Percentiles rank a stretch among this genome's conserved stretches.
Evolutionary conservation across 2,888 invertebrate species (phyloP).

Genomic region (Ophion costatus): DNA sequence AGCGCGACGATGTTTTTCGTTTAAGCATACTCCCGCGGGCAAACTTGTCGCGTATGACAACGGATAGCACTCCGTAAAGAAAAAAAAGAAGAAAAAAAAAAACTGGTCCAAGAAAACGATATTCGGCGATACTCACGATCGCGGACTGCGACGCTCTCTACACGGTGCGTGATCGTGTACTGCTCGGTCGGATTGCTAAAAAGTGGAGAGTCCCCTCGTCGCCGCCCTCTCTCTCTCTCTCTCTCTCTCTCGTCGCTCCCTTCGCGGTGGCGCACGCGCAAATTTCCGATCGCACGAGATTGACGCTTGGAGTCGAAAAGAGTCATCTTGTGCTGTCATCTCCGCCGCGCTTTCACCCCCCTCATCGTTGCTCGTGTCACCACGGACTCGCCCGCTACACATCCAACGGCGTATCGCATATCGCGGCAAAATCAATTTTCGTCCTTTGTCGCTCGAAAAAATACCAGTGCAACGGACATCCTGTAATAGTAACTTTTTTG

Average conservation of each 20-base stretch:
- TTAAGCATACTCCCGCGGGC: too few relatives aligned
- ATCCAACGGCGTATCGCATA: neutral
- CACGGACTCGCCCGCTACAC: neutral
- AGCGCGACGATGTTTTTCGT: too few relatives aligned
- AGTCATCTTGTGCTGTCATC: conserved; percentile 22
- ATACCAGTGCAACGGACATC: too few relatives aligned
- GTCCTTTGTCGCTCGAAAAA: too few relatives aligned
- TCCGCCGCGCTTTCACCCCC: conserved; percentile 10
- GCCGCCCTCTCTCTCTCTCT: neutral
- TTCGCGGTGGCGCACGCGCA: conserved; percentile 34
- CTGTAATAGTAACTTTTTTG: too few relatives aligned
- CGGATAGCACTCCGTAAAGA: too few relatives aligned
- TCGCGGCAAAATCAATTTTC: too few relatives aligned
- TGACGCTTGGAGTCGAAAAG: conserved; percentile 30
- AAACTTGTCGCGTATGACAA: too few relatives aligned
- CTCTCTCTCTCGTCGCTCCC: neutral
- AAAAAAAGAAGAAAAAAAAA: too few relatives aligned
- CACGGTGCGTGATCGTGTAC: neutral
- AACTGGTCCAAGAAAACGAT: too few relatives aligned
- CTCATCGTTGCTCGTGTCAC: neutral
- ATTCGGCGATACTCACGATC: too few relatives aligned
- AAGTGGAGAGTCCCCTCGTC: neutral
- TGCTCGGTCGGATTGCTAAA: conserved; percentile 48
- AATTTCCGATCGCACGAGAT: conserved; percentile 17
- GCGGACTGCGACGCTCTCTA: too few relatives aligned